Evolutionary conservation across 1,140 invertebrate species (phyloP).

Genomic region (Zaprionus camerounensis): DNA sequence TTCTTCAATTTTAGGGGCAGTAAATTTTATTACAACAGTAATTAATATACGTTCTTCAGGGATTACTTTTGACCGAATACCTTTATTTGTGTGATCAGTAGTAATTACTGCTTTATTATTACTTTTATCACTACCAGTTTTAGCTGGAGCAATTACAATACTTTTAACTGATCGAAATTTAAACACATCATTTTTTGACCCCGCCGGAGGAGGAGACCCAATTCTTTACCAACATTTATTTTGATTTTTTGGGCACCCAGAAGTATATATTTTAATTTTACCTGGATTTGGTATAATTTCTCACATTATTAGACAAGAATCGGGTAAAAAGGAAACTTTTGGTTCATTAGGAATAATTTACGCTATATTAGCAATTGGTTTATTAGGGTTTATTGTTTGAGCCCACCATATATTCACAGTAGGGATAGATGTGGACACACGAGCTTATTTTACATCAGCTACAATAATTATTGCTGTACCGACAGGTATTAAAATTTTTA

Average conservation of each 20-base stretch:
- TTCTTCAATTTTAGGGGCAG: slow-evolving; percentile 88
- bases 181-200: too few relatives aligned
- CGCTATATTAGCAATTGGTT: slow-evolving; percentile 88
- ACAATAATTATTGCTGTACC: slow-evolving; percentile 90
- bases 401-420: slow-evolving; percentile 89
- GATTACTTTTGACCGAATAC: slow-evolving; percentile 85
- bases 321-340: slow-evolving; percentile 87
- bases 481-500: slow-evolving; percentile 89
- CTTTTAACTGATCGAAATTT: too few relatives aligned
- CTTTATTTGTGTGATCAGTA: slow-evolving; percentile 88
- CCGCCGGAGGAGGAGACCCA: too few relatives aligned
- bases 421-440: slow-evolving; percentile 90
- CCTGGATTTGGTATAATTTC: slow-evolving; percentile 89
- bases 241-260: slow-evolving; percentile 90
- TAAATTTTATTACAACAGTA: slow-evolving; percentile 88
- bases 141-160: too few relatives aligned
- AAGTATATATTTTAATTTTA: slow-evolving; percentile 91
- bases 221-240: too few relatives aligned
- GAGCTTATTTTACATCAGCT: slow-evolving; percentile 89
- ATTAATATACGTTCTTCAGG: slow-evolving; percentile 86
- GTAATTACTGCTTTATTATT: slow-evolving; percentile 87
- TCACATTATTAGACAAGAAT: slow-evolving; percentile 87
- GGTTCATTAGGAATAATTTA: slow-evolving; percentile 87
- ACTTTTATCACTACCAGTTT: too few relatives aligned
- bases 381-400: slow-evolving; percentile 89